Conservation (phyloP, 92 coral and sea anemone genomes). For the Epizoanthus illoricatus region DNA sequence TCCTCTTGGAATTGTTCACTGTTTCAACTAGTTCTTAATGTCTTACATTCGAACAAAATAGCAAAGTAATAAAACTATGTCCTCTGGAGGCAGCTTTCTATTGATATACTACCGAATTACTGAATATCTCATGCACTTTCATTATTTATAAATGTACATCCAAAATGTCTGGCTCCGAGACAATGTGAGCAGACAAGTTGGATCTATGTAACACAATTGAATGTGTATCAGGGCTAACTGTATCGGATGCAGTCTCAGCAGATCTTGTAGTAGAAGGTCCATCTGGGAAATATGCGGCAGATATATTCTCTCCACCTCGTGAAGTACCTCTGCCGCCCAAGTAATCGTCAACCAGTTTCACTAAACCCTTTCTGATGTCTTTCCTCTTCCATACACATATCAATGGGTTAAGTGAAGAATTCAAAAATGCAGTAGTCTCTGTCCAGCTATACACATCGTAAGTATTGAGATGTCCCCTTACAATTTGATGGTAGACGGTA, state of each 20-base stretch:
- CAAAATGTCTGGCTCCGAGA: not conserved
- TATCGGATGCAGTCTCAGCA: constrained; percentile 28
- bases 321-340: constrained; percentile 2
- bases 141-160: constrained; percentile 23
- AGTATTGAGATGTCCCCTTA: constrained; percentile 43
- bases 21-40: too few species aligned
- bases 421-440: constrained; percentile 73
- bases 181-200: not conserved
- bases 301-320: constrained; percentile 16
- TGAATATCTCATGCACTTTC: too few species aligned
- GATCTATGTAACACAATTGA: not conserved
- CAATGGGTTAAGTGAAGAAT: constrained; percentile 74
- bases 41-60: too few species aligned
- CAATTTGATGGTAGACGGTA: constrained; percentile 66
- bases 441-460: constrained; percentile 74
- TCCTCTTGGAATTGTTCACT: too few species aligned
- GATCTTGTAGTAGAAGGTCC: not conserved
- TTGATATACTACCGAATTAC: too few species aligned
- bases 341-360: constrained; percentile 37
- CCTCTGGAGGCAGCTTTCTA: too few species aligned
- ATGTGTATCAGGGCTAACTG: constrained; percentile 22
- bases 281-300: not conserved
- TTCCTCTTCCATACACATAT: constrained; percentile 73
- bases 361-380: constrained; percentile 58
- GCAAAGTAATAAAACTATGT: too few species aligned